These are phyloP conservation scores for Cynoglossus semilaevis DNA, from an alignment of 2,113 vertebrate genomes.

Conservation along the genomic window DNA sequence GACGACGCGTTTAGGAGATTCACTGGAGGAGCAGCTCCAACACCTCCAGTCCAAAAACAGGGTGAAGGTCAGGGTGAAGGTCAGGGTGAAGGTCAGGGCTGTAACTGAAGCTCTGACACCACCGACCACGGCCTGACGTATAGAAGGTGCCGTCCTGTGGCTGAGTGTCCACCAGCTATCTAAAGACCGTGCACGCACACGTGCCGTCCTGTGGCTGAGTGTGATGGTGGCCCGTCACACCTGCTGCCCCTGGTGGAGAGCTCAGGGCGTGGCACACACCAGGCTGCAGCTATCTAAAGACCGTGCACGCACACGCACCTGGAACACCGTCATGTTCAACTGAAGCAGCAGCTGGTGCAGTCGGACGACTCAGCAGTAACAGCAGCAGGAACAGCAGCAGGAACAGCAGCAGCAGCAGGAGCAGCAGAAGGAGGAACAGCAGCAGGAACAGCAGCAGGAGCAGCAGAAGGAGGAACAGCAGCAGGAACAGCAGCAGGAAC, in stretches of 20 bases:
- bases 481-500: no score
- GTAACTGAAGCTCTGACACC: conserved; percentile 39
- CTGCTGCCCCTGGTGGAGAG: conserved; percentile 54
- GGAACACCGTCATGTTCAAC: conserved; percentile 11
- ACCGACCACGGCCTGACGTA: conserved; percentile 17
- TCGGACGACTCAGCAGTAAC: background rate
- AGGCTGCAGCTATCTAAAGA: conserved; percentile 3
- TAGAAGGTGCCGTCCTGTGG: conserved; percentile 51
- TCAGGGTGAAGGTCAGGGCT: conserved; percentile 8
- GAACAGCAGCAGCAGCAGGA: no score
- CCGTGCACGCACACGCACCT: conserved; percentile 5
- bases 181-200: no score
- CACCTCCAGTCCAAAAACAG: no score
- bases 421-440: no score
- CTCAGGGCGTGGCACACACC: background rate
- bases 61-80: conserved; percentile 1
- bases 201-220: no score
- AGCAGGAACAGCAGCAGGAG: no score
- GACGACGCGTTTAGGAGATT: conserved; percentile 37
- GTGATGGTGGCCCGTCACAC: conserved; percentile 50
- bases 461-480: no score
- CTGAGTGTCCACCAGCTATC: no score
- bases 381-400: no score
- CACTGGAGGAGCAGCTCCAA: conserved; percentile 30
- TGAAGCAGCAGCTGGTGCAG: conserved; percentile 10